Conservation (phyloP, 92 coral and sea anemone species). For the Phenganax stokvisi region DNA sequence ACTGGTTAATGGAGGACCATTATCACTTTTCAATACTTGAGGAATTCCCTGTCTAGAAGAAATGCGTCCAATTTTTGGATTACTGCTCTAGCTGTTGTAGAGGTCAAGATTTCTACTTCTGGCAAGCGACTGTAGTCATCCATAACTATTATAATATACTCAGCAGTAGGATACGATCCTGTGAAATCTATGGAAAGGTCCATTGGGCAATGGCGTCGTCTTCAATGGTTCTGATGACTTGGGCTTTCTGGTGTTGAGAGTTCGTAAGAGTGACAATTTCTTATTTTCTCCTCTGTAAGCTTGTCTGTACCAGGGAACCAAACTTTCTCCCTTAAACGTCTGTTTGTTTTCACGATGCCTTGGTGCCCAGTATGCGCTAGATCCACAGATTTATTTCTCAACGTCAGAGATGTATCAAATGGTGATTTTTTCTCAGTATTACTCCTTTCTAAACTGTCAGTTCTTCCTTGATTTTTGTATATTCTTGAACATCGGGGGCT, state of each 20-base stretch:
- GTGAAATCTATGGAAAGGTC: slow-evolving; percentile 9
- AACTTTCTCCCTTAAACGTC: slow-evolving; percentile 4
- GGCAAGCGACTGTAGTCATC: slow-evolving; percentile 25
- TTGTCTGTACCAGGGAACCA: no score
- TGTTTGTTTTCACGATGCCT: slow-evolving; percentile 36
- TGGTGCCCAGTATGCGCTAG: slow-evolving; percentile 39
- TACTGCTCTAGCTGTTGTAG: slow-evolving; percentile 15
- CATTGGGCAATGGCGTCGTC: no score
- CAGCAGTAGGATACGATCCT: slow-evolving; percentile 33
- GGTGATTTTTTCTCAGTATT: slow-evolving; percentile 32
- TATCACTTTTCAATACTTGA: slow-evolving; percentile 29
- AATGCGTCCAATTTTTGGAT: slow-evolving; percentile 23
- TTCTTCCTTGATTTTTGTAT: slow-evolving; percentile 31
- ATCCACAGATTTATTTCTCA: slow-evolving; percentile 9
- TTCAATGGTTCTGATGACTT: no score
- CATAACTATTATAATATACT: slow-evolving; percentile 15
- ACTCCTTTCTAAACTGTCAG: slow-evolving; percentile 24
- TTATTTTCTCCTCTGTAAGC: no score
- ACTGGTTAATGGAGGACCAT: slow-evolving; percentile 40
- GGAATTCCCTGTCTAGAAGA: slow-evolving; percentile 39
- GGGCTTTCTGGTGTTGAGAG: no score
- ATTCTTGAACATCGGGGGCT: neutral
- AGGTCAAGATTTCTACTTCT: slow-evolving; percentile 34
- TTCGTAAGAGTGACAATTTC: no score
- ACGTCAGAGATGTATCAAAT: slow-evolving; percentile 27